Conservation (phyloP, 2,888 invertebrate species). For the Gnatocerus cornutus region DNA sequence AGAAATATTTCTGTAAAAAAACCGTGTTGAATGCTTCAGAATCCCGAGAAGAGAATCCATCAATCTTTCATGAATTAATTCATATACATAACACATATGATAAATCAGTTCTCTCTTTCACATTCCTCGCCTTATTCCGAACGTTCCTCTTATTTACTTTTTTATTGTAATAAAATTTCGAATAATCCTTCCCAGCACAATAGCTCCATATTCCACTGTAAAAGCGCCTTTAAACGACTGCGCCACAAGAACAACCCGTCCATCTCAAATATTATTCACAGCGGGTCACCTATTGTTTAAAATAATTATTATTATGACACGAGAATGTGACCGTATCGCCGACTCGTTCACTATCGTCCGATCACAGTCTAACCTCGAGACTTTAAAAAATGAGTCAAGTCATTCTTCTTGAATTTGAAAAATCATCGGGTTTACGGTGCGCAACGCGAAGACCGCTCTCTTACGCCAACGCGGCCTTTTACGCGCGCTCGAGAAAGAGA, state of each 20-base stretch:
- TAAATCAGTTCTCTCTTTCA: conserved; percentile 58
- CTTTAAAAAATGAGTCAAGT: conserved; percentile 70
- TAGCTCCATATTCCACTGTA: conserved; percentile 59
- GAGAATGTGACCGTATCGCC: conserved; percentile 60
- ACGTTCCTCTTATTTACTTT: conserved; percentile 56
- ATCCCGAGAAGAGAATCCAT: conserved; percentile 54
- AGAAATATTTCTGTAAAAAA: conserved; percentile 45
- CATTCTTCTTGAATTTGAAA: conserved; percentile 71
- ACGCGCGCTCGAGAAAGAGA: conserved; percentile 34
- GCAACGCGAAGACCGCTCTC: conserved; percentile 26
- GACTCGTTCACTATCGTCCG: conserved; percentile 30
- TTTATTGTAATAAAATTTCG: conserved; percentile 62
- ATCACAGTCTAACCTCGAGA: conserved; percentile 63
- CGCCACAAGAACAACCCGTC: conserved; percentile 55
- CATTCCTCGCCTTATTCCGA: conserved; percentile 57
- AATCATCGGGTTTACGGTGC: conserved; percentile 66
- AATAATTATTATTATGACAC: conserved; percentile 69
- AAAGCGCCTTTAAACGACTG: conserved; percentile 59
- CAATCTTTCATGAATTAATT: conserved; percentile 56
- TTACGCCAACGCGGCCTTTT: neutral
- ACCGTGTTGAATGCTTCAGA: conserved; percentile 46
- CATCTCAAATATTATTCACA: conserved; percentile 64
- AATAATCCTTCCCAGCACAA: conserved; percentile 59
- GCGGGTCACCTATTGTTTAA: conserved; percentile 70
- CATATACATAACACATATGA: conserved; percentile 57